These are phyloP conservation scores for Scaptomyza reducta DNA, from an alignment of 2,888 invertebrate species.

Conservation along the genomic window DNA sequence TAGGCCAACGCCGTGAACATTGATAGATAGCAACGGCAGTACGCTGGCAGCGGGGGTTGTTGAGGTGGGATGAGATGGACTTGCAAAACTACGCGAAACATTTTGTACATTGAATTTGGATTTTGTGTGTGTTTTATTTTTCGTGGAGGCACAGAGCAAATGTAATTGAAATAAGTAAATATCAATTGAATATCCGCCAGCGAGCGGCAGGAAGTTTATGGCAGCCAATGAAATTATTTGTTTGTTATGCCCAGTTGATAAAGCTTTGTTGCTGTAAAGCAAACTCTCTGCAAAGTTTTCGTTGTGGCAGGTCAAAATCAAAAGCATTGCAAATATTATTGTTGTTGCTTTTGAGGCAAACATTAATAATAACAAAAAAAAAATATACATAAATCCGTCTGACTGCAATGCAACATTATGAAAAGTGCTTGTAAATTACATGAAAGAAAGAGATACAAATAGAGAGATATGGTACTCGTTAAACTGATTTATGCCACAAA, in stretches of 20 bases:
- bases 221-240: conserved; percentile 65
- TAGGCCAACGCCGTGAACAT: conserved; percentile 24
- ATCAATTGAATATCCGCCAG: conserved; percentile 76
- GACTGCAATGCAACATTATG: conserved; percentile 13
- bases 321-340: conserved; percentile 20
- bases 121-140: conserved; percentile 38
- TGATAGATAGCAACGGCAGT: conserved; percentile 32
- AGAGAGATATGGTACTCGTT: conserved; percentile 54
- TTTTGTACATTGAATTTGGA: conserved; percentile 76
- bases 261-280: conserved; percentile 19
- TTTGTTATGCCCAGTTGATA: conserved; percentile 35
- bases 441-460: background rate
- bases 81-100: conserved; percentile 73
- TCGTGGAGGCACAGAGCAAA: conserved; percentile 42
- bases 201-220: conserved; percentile 67
- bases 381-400: conserved; percentile 23
- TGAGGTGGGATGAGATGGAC: background rate
- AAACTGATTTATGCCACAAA: conserved; percentile 55
- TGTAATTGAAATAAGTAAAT: conserved; percentile 77
- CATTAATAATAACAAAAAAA: conserved; percentile 15
- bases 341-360: background rate
- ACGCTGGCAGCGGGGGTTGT: too few species aligned
- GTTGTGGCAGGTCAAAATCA: conserved; percentile 70
- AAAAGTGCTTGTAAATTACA: conserved; percentile 61
- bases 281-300: conserved; percentile 48